Evolutionary conservation across 2,888 invertebrate genomes (phyloP).

Genomic region (Heliconius charithonia): DNA sequence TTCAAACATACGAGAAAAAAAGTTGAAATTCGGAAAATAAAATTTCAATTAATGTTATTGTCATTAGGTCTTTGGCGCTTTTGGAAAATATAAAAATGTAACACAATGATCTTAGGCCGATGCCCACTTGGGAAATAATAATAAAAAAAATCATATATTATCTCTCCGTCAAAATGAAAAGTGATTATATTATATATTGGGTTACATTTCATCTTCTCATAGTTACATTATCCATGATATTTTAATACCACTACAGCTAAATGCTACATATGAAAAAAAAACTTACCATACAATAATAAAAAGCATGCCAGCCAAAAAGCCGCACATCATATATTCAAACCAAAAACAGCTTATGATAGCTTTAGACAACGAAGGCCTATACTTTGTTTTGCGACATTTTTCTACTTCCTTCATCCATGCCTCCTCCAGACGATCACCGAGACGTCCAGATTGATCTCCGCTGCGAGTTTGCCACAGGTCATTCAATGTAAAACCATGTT

Average conservation of each 20-base stretch:
- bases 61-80: too few species aligned
- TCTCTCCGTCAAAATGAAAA: neutral
- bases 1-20: neutral
- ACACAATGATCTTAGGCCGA: neutral
- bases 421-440: conserved; percentile 86
- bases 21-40: neutral
- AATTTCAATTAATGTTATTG: neutral
- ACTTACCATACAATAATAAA: conserved; percentile 84
- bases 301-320: conserved; percentile 82
- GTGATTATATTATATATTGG: too few species aligned
- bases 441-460: conserved; percentile 85
- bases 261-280: neutral
- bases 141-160: neutral
- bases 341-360: conserved; percentile 86
- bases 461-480: conserved; percentile 86
- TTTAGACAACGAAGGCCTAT: conserved; percentile 83
- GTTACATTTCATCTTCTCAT: too few species aligned
- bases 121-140: neutral
- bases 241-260: neutral
- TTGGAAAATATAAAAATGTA: neutral
- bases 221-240: too few species aligned
- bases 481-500: conserved; percentile 85
- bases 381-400: conserved; percentile 73
- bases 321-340: conserved; percentile 84
- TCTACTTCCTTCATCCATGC: conserved; percentile 86